A percentile compares a stretch with the other conserved stretches of the same genome.
These are phyloP conservation scores for Heliothis peltigera DNA, from an alignment of 2,888 invertebrate genomes.

Conservation along the genomic window DNA sequence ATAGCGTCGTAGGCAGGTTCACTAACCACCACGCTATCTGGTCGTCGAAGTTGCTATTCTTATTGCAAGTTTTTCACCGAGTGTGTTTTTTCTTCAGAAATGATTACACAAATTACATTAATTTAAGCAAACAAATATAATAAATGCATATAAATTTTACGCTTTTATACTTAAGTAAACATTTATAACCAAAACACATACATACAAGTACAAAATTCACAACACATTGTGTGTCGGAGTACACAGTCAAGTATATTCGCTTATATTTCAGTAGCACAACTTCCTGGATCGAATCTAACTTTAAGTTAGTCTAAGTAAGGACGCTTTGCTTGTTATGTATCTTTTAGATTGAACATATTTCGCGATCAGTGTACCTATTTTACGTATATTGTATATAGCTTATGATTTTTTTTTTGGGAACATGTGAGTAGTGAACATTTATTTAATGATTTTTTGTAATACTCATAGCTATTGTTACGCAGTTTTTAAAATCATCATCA, in stretches of 20 bases:
- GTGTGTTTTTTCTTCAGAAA: too few species aligned
- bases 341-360: slow-evolving; percentile 59
- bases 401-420: slow-evolving; percentile 15
- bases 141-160: neutral
- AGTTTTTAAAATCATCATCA: too few species aligned
- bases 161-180: neutral
- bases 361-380: slow-evolving; percentile 28
- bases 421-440: neutral
- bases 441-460: neutral
- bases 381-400: slow-evolving; percentile 5
- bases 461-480: too few species aligned
- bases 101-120: too few species aligned
- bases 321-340: slow-evolving; percentile 43
- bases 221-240: slow-evolving; percentile 30
- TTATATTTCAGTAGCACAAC: slow-evolving; percentile 62
- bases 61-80: too few species aligned
- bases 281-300: slow-evolving; percentile 65
- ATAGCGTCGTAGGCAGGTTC: too few species aligned
- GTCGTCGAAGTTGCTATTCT: too few species aligned
- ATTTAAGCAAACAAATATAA: too few species aligned
- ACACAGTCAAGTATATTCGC: slow-evolving; percentile 47
- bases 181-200: neutral
- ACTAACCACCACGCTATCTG: too few species aligned
- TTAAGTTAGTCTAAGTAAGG: slow-evolving; percentile 58
- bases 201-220: neutral